Percentiles rank a stretch among this genome's conserved stretches.
Conservation (phyloP, 2,888 invertebrate species). For the Neria commutata region DNA sequence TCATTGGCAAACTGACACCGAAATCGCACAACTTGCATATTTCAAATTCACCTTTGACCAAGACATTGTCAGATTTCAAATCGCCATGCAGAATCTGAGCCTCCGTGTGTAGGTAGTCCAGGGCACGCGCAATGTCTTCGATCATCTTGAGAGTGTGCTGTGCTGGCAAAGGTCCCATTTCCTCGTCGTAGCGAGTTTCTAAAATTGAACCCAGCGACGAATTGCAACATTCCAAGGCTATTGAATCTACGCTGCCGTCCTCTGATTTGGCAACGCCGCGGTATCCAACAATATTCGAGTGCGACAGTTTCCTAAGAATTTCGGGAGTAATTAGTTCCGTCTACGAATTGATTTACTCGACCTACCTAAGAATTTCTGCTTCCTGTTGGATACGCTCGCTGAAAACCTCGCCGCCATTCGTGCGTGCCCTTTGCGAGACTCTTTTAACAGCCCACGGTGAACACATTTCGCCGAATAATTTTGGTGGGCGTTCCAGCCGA, state of each 20-base stretch:
- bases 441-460: slow-evolving; percentile 90
- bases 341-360: not conserved
- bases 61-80: slow-evolving; percentile 81
- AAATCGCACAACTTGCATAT: slow-evolving; percentile 84
- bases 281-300: slow-evolving; percentile 85
- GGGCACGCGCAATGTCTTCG: slow-evolving; percentile 71
- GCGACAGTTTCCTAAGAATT: slow-evolving; percentile 65
- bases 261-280: slow-evolving; percentile 62
- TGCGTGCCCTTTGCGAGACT: slow-evolving; percentile 63
- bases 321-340: not conserved
- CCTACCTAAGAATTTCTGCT: slow-evolving; percentile 70
- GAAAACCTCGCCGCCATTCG: slow-evolving; percentile 36
- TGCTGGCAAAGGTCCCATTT: slow-evolving; percentile 68
- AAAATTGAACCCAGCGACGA: slow-evolving; percentile 76
- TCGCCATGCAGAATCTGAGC: slow-evolving; percentile 80
- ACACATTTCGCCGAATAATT: slow-evolving; percentile 68
- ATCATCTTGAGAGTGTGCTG: slow-evolving; percentile 71
- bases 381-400: slow-evolving; percentile 71
- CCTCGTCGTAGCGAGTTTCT: slow-evolving; percentile 69
- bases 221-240: slow-evolving; percentile 82
- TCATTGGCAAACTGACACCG: slow-evolving; percentile 77
- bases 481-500: slow-evolving; percentile 75
- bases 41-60: slow-evolving; percentile 77
- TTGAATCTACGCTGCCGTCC: slow-evolving; percentile 63
- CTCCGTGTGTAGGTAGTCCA: slow-evolving; percentile 78